A percentile compares a stretch with the other conserved stretches of the same genome.
Conservation (phyloP, 2,888 invertebrate genomes). For the Anaspis maculata region DNA sequence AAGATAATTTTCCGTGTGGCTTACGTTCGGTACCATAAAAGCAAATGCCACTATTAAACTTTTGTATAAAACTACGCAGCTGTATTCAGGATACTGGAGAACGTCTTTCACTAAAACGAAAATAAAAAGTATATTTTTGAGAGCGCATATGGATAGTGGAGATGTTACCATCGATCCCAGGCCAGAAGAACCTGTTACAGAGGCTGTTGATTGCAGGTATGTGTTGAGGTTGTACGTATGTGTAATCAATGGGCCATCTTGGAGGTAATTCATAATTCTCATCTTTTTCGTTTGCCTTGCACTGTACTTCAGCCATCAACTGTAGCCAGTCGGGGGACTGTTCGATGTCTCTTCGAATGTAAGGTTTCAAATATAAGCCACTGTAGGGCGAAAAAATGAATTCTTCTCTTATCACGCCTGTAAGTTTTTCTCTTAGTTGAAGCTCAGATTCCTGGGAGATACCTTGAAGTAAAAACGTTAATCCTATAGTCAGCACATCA, state of each 20-base stretch:
- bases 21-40: conserved; percentile 77
- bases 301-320: conserved; percentile 57
- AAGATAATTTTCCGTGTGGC: conserved; percentile 77
- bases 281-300: conserved; percentile 45
- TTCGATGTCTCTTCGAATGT: conserved; percentile 64
- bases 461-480: conserved; percentile 21
- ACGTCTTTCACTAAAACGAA: conserved; percentile 69
- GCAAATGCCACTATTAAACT: conserved; percentile 84
- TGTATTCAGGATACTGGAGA: conserved; percentile 87
- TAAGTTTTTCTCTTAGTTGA: conserved; percentile 28
- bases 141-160: too few species aligned
- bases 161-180: conserved; percentile 78
- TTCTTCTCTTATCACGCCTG: conserved; percentile 33
- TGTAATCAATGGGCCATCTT: conserved; percentile 67
- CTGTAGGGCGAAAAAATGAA: conserved; percentile 61
- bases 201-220: conserved; percentile 80
- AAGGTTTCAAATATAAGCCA: conserved; percentile 69
- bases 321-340: conserved; percentile 63
- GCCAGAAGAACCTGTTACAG: conserved; percentile 82
- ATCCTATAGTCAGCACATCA: not conserved
- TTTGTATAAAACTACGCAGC: conserved; percentile 77
- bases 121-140: conserved; percentile 3
- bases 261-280: conserved; percentile 33
- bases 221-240: conserved; percentile 80
- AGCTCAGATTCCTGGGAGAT: conserved; percentile 25